These are phyloP conservation scores for Oscheius sp. DNA, from an alignment of 2,888 invertebrate genomes.

Conservation along the genomic window DNA sequence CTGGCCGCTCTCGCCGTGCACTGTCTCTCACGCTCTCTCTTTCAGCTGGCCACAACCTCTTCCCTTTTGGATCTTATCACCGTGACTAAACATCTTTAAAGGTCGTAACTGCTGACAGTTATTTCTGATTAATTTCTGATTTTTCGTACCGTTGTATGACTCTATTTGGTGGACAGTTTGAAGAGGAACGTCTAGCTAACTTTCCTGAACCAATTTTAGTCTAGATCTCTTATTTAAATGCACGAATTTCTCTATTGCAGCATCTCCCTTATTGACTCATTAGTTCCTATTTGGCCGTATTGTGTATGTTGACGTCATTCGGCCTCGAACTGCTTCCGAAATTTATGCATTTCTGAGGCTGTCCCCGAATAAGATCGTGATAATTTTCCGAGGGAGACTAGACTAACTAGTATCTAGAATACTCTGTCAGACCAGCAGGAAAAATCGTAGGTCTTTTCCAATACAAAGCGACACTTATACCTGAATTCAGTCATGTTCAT, in stretches of 20 bases:
- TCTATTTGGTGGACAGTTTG: neutral
- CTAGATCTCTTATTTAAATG: neutral
- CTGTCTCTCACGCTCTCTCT: neutral
- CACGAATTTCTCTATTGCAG: neutral
- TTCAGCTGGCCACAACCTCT: slow-evolving; percentile 2
- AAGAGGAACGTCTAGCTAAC: too few relatives aligned
- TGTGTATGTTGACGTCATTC: slow-evolving; percentile 1
- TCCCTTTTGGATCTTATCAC: neutral
- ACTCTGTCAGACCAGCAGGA: neutral
- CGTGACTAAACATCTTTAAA: neutral
- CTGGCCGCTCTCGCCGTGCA: slow-evolving; percentile 6
- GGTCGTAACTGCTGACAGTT: neutral
- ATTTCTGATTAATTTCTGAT: neutral
- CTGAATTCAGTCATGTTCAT: neutral
- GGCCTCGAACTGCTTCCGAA: too few relatives aligned
- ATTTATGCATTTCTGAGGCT: neutral
- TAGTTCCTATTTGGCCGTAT: neutral
- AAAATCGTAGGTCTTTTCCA: neutral
- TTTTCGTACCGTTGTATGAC: neutral
- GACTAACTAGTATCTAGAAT: too few relatives aligned
- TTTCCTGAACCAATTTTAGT: neutral
- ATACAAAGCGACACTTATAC: neutral
- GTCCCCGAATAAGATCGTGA: neutral
- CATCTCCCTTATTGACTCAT: neutral
- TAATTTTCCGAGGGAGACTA: neutral